Percentiles rank a stretch among this genome's conserved stretches.
These are phyloP conservation scores for Novumbra hubbsi DNA, from an alignment of 2,797 vertebrate genomes.

Conservation along the genomic window DNA sequence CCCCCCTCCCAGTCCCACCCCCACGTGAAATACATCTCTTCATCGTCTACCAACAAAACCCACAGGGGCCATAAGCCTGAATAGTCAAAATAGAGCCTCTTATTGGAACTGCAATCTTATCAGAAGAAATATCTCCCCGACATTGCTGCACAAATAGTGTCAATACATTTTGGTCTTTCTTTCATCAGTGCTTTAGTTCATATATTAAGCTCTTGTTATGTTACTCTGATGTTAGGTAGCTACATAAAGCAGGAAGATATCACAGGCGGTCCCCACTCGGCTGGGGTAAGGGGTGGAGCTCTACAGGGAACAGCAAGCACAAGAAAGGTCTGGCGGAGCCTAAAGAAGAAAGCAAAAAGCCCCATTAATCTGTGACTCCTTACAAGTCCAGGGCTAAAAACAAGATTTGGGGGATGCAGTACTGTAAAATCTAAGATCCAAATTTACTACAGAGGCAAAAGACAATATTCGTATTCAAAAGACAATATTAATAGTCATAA, in stretches of 20 bases:
- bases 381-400: too few relatives aligned
- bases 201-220: constrained; percentile 58
- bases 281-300: not conserved
- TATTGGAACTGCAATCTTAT: constrained; percentile 76
- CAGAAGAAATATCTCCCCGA: constrained; percentile 63
- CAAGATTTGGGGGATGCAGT: too few relatives aligned
- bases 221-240: constrained; percentile 55
- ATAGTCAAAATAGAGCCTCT: constrained; percentile 53
- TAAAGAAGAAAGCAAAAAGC: not conserved
- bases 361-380: not conserved
- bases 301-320: constrained; percentile 42
- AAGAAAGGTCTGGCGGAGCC: constrained; percentile 13
- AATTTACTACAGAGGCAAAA: not conserved
- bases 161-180: constrained; percentile 68
- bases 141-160: constrained; percentile 65
- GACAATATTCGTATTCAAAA: not conserved
- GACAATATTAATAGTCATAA: not conserved
- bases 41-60: constrained; percentile 58
- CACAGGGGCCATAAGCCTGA: constrained; percentile 54
- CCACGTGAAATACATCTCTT: constrained; percentile 65
- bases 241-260: constrained; percentile 58
- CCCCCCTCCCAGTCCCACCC: constrained; percentile 28
- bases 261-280: constrained; percentile 37
- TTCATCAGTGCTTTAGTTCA: constrained; percentile 47
- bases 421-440: too few relatives aligned